Evolutionary conservation across 2,113 vertebrate genomes (phyloP).

Genomic region (Collichthys lucidus): DNA sequence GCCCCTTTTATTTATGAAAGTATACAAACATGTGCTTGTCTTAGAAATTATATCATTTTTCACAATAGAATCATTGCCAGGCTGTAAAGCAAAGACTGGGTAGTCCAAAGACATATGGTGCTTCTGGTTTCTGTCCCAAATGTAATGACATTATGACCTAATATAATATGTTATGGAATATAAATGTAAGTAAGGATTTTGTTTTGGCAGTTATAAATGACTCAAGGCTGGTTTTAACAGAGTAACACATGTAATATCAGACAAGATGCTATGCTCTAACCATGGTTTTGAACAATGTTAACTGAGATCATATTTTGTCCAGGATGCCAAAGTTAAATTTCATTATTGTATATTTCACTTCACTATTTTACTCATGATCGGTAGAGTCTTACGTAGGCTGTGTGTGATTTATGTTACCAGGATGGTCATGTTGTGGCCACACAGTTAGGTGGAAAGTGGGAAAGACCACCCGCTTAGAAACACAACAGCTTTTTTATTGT

Average conservation of each 20-base stretch:
- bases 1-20: neutral
- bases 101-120: neutral
- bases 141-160: constrained; percentile 10
- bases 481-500: constrained; percentile 28
- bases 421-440: neutral
- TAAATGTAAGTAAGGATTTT: constrained; percentile 26
- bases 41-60: neutral
- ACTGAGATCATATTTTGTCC: constrained; percentile 1
- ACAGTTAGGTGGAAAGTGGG: constrained; percentile 15
- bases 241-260: constrained; percentile 4
- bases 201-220: constrained; percentile 44
- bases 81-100: neutral
- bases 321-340: constrained; percentile 23
- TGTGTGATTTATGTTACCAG: constrained; percentile 25
- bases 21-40: neutral
- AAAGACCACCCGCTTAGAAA: constrained; percentile 36
- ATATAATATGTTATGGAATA: constrained; percentile 22
- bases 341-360: constrained; percentile 25
- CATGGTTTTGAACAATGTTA: neutral
- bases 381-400: neutral
- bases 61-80: neutral
- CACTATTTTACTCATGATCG: neutral
- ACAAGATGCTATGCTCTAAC: neutral
- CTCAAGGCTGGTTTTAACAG: constrained; percentile 25
- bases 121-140: constrained; percentile 14